These are phyloP conservation scores for Leistus spinibarbis DNA, from an alignment of 2,888 invertebrate species.

Conservation along the genomic window DNA sequence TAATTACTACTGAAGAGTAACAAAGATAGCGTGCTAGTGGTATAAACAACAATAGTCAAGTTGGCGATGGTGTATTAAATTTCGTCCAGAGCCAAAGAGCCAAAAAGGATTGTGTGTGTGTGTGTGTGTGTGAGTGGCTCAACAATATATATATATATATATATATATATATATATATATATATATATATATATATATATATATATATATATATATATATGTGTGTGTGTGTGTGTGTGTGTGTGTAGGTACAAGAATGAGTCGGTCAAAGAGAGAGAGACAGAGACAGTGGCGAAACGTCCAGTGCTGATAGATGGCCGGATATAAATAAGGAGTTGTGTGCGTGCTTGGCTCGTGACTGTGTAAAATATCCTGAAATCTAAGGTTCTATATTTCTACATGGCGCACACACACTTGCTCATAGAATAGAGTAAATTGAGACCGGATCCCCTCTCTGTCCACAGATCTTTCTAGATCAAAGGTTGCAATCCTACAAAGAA, in stretches of 20 bases:
- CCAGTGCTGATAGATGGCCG: slow-evolving; percentile 27
- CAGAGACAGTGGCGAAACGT: background rate
- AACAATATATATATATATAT: background rate
- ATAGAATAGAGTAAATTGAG: slow-evolving; percentile 27
- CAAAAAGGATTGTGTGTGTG: background rate
- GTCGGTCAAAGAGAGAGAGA: background rate
- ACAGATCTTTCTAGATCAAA: slow-evolving; percentile 13
- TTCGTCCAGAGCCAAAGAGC: slow-evolving; percentile 12
- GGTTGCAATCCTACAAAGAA: slow-evolving; percentile 22
- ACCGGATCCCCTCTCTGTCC: slow-evolving; percentile 18
- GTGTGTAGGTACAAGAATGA: background rate
- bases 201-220: too few species aligned
- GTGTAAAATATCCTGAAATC: background rate
- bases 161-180: too few species aligned
- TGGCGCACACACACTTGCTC: background rate
- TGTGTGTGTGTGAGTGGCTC: background rate
- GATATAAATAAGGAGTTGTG: slow-evolving; percentile 21
- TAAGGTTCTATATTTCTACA: background rate
- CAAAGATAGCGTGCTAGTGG: background rate
- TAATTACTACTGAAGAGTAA: slow-evolving; percentile 23
- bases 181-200: too few species aligned
- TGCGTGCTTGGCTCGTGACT: background rate
- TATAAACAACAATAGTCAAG: slow-evolving; percentile 35
- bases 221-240: background rate
- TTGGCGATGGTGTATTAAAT: slow-evolving; percentile 32